Evolutionary conservation across 2,888 invertebrate species (phyloP).

Genomic region (Diarsia rubi): DNA sequence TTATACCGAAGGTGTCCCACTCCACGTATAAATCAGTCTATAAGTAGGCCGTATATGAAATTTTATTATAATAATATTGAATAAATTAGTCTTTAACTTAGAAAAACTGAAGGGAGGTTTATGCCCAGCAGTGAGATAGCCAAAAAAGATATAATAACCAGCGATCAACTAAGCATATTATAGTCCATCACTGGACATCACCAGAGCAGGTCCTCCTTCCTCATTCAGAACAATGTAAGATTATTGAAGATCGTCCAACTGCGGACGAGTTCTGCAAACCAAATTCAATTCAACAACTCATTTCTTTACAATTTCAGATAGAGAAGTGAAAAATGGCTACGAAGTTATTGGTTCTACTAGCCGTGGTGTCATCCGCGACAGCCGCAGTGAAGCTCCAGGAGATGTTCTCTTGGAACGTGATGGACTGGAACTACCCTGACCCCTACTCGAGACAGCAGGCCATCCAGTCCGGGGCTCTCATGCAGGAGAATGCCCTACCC

Average conservation of each 20-base stretch:
- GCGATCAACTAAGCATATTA: not conserved
- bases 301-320: constrained; percentile 29
- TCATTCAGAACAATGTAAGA: not conserved
- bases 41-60: not conserved
- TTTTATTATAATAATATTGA: not conserved
- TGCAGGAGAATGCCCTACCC: constrained; percentile 95
- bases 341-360: constrained; percentile 72
- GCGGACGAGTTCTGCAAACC: not conserved
- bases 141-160: constrained; percentile 6
- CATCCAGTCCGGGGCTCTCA: constrained; percentile 92
- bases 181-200: not conserved
- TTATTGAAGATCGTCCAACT: not conserved
- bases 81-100: not conserved
- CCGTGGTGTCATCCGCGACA: constrained; percentile 77
- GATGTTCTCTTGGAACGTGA: constrained; percentile 93
- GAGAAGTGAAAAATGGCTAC: constrained; percentile 69
- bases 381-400: constrained; percentile 92
- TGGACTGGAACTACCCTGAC: constrained; percentile 95
- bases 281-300: not conserved
- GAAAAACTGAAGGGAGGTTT: not conserved
- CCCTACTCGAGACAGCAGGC: constrained; percentile 92
- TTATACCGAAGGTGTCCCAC: not conserved
- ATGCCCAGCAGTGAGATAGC: not conserved
- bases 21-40: not conserved
- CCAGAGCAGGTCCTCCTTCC: not conserved